phyloP scores from a whole-genome alignment of 2,113 vertebrate genomes.

The Origma solitaria region DNA sequence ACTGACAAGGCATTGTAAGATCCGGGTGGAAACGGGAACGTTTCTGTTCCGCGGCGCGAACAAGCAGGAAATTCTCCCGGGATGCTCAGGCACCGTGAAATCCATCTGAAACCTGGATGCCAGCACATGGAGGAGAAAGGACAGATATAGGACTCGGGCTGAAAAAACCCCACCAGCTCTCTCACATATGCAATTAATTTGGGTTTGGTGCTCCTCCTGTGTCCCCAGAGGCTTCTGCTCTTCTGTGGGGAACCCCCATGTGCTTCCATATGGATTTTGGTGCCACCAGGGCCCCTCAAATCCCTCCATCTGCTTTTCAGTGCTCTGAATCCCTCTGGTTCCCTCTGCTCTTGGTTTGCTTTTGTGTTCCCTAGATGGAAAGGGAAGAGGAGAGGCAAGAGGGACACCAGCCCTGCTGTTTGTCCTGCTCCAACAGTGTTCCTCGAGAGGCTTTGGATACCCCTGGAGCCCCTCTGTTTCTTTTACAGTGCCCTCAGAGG shows the following conservation, averaged over 20 bases:
- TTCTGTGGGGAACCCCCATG: too few species aligned
- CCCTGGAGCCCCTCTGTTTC: not conserved
- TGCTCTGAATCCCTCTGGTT: not conserved
- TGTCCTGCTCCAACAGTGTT: not conserved
- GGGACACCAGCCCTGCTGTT: not conserved
- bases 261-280: not conserved
- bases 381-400: not conserved
- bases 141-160: not conserved
- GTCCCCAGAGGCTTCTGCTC: not conserved
- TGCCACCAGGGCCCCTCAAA: not conserved
- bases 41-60: conserved; percentile 59
- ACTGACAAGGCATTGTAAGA: conserved; percentile 75
- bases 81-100: conserved; percentile 59
- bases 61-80: conserved; percentile 54
- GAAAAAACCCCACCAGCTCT: not conserved
- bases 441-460: not conserved
- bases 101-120: conserved; percentile 57
- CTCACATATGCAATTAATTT: not conserved
- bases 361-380: not conserved
- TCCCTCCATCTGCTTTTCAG: not conserved
- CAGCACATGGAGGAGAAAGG: not conserved
- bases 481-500: not conserved
- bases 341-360: not conserved
- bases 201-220: accelerated
- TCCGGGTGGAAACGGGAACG: conserved; percentile 53